These are phyloP conservation scores for Eristalis tenax DNA, from an alignment of 2,888 invertebrate genomes.

Conservation along the genomic window DNA sequence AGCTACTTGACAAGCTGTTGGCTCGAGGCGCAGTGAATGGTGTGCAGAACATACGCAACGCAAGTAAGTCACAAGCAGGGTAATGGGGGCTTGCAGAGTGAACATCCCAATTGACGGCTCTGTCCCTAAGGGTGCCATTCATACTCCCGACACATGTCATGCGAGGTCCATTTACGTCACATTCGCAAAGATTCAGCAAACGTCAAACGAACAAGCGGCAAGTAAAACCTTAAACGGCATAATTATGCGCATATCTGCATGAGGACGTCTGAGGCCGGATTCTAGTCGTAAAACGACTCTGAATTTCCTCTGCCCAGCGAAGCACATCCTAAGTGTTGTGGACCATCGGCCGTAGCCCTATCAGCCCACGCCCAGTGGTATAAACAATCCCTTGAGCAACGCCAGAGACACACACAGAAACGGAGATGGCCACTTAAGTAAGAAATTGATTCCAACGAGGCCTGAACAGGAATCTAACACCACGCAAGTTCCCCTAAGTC, in stretches of 20 bases:
- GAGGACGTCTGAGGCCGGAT: neutral
- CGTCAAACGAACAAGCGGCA: neutral
- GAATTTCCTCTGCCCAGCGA: neutral
- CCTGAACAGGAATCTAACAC: constrained; percentile 37
- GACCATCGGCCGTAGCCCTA: neutral
- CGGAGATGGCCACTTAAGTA: constrained; percentile 33
- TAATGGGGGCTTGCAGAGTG: neutral
- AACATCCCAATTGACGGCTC: neutral
- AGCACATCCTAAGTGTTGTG: neutral
- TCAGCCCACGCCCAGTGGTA: constrained; percentile 1
- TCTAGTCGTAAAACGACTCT: neutral
- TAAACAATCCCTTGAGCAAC: neutral
- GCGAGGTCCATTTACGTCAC: neutral
- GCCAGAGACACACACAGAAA: neutral
- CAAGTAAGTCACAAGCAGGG: neutral
- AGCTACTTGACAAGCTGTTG: neutral
- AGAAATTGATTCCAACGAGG: constrained; percentile 46
- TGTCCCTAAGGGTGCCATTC: neutral
- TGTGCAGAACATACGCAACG: neutral
- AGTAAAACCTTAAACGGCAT: neutral
- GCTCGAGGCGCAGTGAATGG: neutral
- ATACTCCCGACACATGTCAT: neutral
- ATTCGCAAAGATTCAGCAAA: neutral
- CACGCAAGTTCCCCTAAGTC: constrained; percentile 37
- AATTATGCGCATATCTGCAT: neutral